Evolutionary conservation across 2,113 vertebrate species (phyloP), one percentile per base, ranked within the genome.

Genomic region (Potamarius usumacintae): DNA sequence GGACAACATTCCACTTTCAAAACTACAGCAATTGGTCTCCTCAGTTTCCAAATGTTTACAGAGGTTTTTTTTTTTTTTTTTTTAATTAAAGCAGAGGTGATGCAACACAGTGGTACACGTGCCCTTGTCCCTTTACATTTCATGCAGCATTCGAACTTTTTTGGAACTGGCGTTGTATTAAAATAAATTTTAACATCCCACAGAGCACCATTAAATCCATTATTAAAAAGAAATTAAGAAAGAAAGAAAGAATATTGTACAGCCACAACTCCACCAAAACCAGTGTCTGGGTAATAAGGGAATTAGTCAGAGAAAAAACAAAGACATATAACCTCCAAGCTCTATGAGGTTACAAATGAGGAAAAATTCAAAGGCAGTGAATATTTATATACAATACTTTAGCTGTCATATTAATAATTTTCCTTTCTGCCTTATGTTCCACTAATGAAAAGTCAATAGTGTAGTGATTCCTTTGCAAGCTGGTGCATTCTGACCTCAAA

Each of bases 361-460:
- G 34, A 74, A 48, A 48, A 20, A 17, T 42, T 74, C 48, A 78
- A 78, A 55, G 14, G 10, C 4, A 34, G n/a, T 57, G 14, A 80
- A 80, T 30, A 58, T 58, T 53, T 57, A 80, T 10, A 17, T 9
- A 58, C 30, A 25, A 48, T 48, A 34, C 17, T 80, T 80, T 80
- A 78, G n/a, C 48, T 18, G 76, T 55, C 76, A 67, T 50, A 86
- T 65, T 79, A 65, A 86, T 86, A 34, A 34, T 30, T 30, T 76
- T 48, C 14, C 25, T 81, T 80, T 81, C 18, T 58, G 18, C 18
- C 22, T 81, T 69, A 71, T 86, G 77, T 55, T 81, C 76, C 62
- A 69, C 27, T 80, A 52, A 58, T 86, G 53, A 77, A 85, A 81
- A 86, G 77, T 57, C 50, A 69, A n/a, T n/a, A 8, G 17, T 30